These are phyloP conservation scores for Zosterops pallidus DNA, from an alignment of 2,113 vertebrate species.

Conservation along the genomic window DNA sequence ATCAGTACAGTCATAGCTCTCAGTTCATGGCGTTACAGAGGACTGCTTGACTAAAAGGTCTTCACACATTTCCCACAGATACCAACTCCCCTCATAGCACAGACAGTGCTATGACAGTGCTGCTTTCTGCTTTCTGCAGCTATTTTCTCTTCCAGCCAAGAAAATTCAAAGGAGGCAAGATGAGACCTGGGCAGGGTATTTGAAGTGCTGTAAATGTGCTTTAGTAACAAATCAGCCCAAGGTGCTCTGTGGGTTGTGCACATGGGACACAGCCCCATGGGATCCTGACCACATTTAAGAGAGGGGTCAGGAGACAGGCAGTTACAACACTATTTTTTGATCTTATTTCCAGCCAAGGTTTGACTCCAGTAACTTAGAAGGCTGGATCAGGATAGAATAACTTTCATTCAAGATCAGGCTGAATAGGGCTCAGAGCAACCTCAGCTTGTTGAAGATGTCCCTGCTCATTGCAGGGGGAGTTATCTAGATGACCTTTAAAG, in stretches of 20 bases:
- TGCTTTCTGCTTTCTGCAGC: neutral
- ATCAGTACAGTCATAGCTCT: neutral
- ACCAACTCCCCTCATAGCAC: neutral
- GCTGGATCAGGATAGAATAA: neutral
- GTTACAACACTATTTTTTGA: neutral
- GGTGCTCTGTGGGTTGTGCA: neutral
- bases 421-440: neutral
- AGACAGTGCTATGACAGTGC: neutral
- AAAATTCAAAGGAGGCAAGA: neutral
- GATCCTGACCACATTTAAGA: neutral
- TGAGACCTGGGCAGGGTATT: neutral
- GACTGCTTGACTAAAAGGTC: neutral
- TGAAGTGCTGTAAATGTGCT: neutral
- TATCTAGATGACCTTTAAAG: neutral
- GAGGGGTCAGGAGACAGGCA: neutral
- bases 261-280: fast-evolving
- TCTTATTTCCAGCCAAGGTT: neutral
- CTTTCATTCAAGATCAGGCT: neutral
- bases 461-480: neutral
- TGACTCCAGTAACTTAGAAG: neutral
- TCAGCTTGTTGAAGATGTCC: neutral
- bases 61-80: neutral
- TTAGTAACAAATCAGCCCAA: neutral
- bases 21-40: neutral
- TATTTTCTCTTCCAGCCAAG: neutral